Evolutionary conservation across 2,113 vertebrate species (phyloP).

Genomic region (Xyliphius kryptos): DNA sequence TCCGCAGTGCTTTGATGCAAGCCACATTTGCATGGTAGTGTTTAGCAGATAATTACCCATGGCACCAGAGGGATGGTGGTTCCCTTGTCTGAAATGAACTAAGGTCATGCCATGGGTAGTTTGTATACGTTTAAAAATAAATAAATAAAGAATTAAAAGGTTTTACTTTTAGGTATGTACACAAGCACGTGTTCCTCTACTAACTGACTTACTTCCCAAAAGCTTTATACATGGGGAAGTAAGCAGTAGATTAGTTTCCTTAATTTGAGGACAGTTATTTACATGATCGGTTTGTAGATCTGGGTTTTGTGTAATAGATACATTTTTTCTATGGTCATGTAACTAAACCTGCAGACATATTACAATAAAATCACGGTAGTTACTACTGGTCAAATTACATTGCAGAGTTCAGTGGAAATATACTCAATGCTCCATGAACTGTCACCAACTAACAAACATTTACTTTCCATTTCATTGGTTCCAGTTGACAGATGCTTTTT

Average conservation of each 20-base stretch:
- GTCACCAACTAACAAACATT: no score
- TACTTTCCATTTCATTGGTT: no score
- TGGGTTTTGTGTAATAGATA: no score
- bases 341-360: no score
- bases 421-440: no score
- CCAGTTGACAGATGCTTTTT: no score
- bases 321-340: no score
- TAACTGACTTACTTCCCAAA: neutral
- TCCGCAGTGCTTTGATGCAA: neutral
- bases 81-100: slow-evolving; percentile 1
- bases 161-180: neutral
- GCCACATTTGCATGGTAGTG: neutral
- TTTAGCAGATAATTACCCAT: slow-evolving; percentile 9
- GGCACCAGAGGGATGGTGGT: slow-evolving; percentile 1
- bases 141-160: neutral
- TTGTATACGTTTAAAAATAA: neutral
- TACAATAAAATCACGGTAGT: no score
- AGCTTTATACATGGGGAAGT: neutral
- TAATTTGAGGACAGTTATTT: neutral
- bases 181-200: neutral
- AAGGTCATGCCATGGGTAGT: neutral
- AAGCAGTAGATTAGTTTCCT: neutral
- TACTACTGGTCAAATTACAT: no score
- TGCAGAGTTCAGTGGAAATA: no score
- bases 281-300: no score